phyloP scores from a whole-genome alignment of 2,113 vertebrate genomes.

The Casuarius casuarius region DNA sequence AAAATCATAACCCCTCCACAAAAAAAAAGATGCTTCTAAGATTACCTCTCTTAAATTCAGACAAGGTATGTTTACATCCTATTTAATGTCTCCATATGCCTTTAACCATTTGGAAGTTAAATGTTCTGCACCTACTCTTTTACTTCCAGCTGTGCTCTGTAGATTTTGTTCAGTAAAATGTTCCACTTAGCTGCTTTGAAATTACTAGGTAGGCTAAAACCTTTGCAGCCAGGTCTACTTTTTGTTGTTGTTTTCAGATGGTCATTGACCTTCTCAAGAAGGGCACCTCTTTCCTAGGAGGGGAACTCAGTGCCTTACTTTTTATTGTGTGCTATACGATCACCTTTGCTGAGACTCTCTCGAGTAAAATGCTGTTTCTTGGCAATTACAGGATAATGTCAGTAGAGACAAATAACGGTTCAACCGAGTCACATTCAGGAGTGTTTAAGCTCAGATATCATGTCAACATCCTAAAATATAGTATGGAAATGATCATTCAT shows the following conservation, averaged over 20 bases:
- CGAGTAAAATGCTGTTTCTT: background rate
- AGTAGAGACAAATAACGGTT: background rate
- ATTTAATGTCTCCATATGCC: slow-evolving; percentile 52
- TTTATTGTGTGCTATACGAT: background rate
- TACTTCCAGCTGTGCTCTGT: slow-evolving; percentile 45
- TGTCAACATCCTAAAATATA: background rate
- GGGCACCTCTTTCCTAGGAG: background rate
- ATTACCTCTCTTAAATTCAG: slow-evolving; percentile 28
- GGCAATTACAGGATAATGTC: background rate
- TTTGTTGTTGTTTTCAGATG: background rate
- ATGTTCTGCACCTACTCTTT: background rate
- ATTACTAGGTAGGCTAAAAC: background rate
- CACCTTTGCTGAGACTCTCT: background rate
- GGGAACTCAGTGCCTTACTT: background rate
- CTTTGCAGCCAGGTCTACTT: background rate
- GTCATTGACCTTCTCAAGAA: background rate
- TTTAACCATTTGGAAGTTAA: slow-evolving; percentile 16
- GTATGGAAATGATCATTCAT: background rate
- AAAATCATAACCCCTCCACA: background rate
- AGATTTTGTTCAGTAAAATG: slow-evolving; percentile 10
- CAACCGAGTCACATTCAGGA: background rate
- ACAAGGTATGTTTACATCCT: slow-evolving; percentile 42
- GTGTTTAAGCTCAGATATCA: background rate
- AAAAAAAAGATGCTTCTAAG: slow-evolving; percentile 7
- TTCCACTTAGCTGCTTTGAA: slow-evolving; percentile 21